phyloP scores from a whole-genome alignment of 2,888 invertebrate genomes.

The Auanema freiburgensis region DNA sequence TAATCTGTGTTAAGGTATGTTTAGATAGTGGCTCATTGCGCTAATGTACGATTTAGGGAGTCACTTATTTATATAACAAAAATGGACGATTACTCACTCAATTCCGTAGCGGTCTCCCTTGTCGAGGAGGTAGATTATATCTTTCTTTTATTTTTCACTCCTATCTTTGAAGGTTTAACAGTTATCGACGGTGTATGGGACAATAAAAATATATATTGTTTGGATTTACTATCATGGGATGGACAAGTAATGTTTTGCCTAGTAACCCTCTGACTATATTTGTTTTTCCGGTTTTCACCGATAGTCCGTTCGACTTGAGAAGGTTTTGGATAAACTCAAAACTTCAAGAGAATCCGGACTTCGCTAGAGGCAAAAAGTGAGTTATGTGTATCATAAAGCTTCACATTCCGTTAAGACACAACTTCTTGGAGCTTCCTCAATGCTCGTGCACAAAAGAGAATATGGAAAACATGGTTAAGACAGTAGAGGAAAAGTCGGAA shows the following conservation, averaged over 20 bases:
- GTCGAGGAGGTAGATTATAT: constrained; percentile 12
- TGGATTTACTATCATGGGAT: constrained; percentile 82
- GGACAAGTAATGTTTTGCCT: no score
- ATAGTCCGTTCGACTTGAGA: constrained; percentile 74
- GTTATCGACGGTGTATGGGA: constrained; percentile 83
- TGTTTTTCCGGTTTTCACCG: constrained; percentile 11
- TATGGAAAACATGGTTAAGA: constrained; percentile 48
- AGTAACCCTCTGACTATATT: background rate
- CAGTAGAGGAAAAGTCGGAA: background rate
- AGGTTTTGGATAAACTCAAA: constrained; percentile 81
- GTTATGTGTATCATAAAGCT: no score
- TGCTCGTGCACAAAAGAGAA: constrained; percentile 56
- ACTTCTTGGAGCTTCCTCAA: constrained; percentile 69
- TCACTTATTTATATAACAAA: constrained; percentile 68
- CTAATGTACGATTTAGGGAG: constrained; percentile 71
- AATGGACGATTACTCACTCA: constrained; percentile 63
- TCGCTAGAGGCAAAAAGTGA: constrained; percentile 8
- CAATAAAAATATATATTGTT: constrained; percentile 74
- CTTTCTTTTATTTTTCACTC: constrained; percentile 54
- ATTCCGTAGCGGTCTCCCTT: constrained; percentile 75
- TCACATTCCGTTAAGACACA: constrained; percentile 56
- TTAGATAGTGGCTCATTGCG: background rate
- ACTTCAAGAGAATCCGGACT: constrained; percentile 71
- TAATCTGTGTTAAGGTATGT: constrained; percentile 76
- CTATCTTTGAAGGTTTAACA: constrained; percentile 67